These are phyloP conservation scores for Capreolus pygargus DNA, from an alignment of 2,113 vertebrate species.

Conservation along the genomic window DNA sequence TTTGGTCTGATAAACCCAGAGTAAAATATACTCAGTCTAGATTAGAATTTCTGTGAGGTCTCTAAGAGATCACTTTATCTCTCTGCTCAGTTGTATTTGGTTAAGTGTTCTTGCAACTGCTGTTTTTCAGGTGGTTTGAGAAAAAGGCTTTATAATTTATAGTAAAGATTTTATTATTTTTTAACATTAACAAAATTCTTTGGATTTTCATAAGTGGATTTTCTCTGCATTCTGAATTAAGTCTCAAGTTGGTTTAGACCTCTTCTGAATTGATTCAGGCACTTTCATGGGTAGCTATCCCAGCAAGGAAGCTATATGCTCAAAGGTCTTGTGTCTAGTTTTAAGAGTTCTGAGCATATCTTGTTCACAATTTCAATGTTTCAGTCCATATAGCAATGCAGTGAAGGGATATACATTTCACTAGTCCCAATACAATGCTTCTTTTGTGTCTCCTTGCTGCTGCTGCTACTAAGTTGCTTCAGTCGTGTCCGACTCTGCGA, in stretches of 20 bases:
- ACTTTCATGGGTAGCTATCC: conserved; percentile 48
- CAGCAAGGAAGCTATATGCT: conserved; percentile 22
- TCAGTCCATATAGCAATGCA: neutral
- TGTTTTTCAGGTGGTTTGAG: conserved; percentile 51
- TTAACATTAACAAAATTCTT: conserved; percentile 37
- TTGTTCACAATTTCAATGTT: neutral
- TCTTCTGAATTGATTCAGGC: conserved; percentile 32
- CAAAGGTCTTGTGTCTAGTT: conserved; percentile 24
- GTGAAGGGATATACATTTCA: neutral
- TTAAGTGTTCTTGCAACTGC: conserved; percentile 37
- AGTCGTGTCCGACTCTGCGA: neutral
- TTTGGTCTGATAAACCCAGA: neutral
- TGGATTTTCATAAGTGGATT: conserved; percentile 55
- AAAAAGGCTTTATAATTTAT: conserved; percentile 63
- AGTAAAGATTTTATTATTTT: conserved; percentile 58
- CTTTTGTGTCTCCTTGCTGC: neutral
- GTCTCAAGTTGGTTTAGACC: conserved; percentile 37
- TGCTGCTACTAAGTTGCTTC: neutral
- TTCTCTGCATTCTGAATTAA: conserved; percentile 37
- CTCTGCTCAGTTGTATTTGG: conserved; percentile 43
- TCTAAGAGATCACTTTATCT: conserved; percentile 56
- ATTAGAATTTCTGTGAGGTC: neutral
- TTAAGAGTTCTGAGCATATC: conserved; percentile 31
- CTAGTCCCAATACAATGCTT: neutral
- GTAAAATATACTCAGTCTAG: neutral